A percentile compares a stretch with the other conserved stretches of the same genome.
These are phyloP conservation scores for Coremacera marginata DNA, from an alignment of 2,888 invertebrate species.

Conservation along the genomic window DNA sequence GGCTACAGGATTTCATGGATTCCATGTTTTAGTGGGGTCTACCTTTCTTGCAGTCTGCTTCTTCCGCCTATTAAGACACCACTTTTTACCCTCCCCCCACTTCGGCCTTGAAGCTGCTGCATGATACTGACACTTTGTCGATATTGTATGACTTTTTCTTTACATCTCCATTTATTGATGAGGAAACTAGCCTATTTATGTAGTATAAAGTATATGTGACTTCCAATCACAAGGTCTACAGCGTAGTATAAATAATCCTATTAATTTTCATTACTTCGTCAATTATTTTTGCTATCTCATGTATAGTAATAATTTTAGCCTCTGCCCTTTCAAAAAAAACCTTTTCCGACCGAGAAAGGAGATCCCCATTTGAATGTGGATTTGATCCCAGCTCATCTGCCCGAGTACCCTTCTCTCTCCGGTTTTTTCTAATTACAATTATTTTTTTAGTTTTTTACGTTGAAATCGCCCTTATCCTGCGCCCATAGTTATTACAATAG, in stretches of 20 bases:
- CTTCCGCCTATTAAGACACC: no score
- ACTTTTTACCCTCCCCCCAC: no score
- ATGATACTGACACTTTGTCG: no score
- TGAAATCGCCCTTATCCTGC: slow-evolving; percentile 70
- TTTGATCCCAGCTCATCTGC: slow-evolving; percentile 68
- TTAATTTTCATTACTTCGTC: no score
- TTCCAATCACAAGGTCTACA: slow-evolving; percentile 76
- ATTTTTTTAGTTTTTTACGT: slow-evolving; percentile 82
- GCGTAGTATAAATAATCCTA: slow-evolving; percentile 73
- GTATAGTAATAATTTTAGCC: slow-evolving; percentile 71
- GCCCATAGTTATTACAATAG: no score
- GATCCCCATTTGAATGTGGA: slow-evolving; percentile 76
- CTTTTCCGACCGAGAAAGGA: slow-evolving; percentile 74
- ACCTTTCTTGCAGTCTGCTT: no score
- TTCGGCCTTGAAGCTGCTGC: no score
- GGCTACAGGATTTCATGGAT: background rate
- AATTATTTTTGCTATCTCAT: slow-evolving; percentile 50
- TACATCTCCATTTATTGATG: slow-evolving; percentile 74
- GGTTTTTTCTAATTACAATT: slow-evolving; percentile 77
- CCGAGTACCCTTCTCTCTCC: slow-evolving; percentile 72
- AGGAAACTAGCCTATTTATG: slow-evolving; percentile 72
- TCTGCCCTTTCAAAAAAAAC: slow-evolving; percentile 74
- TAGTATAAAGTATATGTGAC: slow-evolving; percentile 72
- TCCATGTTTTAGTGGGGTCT: background rate
- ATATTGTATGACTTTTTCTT: no score